Conservation (phyloP, 2,113 vertebrate genomes). For the Eudyptes chrysolophus region DNA sequence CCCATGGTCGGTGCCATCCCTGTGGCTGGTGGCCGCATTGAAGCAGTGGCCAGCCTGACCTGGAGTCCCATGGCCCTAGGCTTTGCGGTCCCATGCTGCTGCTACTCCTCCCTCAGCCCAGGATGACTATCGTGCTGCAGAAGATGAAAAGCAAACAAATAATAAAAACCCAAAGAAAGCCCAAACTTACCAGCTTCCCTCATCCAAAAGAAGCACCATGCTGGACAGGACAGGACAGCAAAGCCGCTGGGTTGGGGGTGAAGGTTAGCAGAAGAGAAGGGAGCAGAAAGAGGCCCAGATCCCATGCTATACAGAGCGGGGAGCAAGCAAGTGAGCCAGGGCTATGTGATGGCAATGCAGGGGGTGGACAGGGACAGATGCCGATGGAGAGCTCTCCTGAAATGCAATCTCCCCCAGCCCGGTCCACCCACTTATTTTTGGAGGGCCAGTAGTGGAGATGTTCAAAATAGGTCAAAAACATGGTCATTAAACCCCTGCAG, state of each 20-base stretch:
- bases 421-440: conserved; percentile 1
- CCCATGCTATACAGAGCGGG: neutral
- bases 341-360: conserved; percentile 17
- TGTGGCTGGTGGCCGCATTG: neutral
- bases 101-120: neutral
- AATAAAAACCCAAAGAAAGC: neutral
- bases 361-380: conserved; percentile 20
- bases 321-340: conserved; percentile 7
- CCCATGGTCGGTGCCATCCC: neutral
- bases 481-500: neutral
- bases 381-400: neutral
- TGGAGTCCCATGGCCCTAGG: neutral
- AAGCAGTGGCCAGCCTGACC: neutral
- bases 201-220: conserved; percentile 64
- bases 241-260: neutral
- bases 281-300: neutral
- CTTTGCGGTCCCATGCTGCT: neutral
- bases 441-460: neutral
- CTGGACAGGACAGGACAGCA: conserved; percentile 33
- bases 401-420: neutral
- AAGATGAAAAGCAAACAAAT: conserved; percentile 61
- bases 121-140: conserved; percentile 22
- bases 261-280: neutral
- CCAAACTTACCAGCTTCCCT: conserved; percentile 63
- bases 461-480: neutral